Base-by-base conservation (phyloP, 2,888 invertebrate genomes). In the Pegoplata infirma region DNA sequence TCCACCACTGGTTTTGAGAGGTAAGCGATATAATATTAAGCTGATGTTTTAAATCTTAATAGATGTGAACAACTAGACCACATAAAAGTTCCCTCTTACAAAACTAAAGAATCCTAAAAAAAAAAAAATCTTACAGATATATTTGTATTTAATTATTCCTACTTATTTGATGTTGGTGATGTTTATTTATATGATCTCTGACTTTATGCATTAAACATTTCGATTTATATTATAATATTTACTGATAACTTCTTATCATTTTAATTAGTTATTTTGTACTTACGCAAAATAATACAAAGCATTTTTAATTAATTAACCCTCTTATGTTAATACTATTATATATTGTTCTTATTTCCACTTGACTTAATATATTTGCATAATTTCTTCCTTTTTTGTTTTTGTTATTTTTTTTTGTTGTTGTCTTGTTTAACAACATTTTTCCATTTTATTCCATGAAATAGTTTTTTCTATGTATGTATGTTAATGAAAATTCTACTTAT, bases 251-350 rank as follows among this genome's bases (percentile, higher is more conserved):
- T 77, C 25, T 25, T 67, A 10, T 40, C 19, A 61, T 47, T 59
- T 77, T 67, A 77, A 67, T 75, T 59, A 75, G 55, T 32, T 21
- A 56, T 63, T 32, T 46, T 21, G 14, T 10, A 6, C 16, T 16
- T 16, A 5, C 5, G 1, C 2, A 47, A 47, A 63, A 16, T 21
- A 51, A 25, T 61, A 51, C 14, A 12, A 75, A 75, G 8, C 21
- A 63, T 56, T 75, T 75, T 56, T 28, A 69, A 75, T 75, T 68
- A 71, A 77, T 61, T 72, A 66, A 55, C 58, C 56, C 66, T 72
- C 59, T 76, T 72, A 66, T 59, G 21, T 49, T 67, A 72, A 67
- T 72, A 28, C 55, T 59, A 53, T 61, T 77, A 59, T 21, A 32
- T 47, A n/a, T 71, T 66, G 66, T 53, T 71, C 49, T 23, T 58